A percentile compares a stretch with the other conserved stretches of the same genome.
These are phyloP conservation scores for Phalacrocorax aristotelis DNA, from an alignment of 2,113 vertebrate genomes.

Conservation along the genomic window DNA sequence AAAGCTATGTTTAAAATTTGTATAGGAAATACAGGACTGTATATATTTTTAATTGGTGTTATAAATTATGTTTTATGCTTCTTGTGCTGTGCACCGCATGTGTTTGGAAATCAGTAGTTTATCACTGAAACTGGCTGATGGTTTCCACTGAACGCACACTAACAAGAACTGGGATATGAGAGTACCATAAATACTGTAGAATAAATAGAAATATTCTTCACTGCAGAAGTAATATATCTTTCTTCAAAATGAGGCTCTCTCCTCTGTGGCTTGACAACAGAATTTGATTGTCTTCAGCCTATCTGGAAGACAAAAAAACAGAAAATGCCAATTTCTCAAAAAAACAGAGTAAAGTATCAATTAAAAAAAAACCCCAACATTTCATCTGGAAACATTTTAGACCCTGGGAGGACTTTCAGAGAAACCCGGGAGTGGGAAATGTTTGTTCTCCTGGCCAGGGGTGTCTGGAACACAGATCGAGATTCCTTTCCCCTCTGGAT, in stretches of 20 bases:
- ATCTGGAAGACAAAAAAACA: background rate
- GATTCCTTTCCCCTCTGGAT: background rate
- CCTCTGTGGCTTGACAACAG: background rate
- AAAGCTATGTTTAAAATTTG: background rate
- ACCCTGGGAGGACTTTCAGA: background rate
- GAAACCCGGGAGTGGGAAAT: background rate
- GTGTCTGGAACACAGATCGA: background rate
- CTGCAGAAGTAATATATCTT: conserved; percentile 7
- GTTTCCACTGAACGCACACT: conserved; percentile 9
- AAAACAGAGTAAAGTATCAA: background rate
- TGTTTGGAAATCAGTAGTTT: background rate
- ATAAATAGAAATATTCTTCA: conserved; percentile 4
- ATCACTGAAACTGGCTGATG: background rate
- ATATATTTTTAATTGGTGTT: conserved; percentile 52
- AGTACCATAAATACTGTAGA: conserved; percentile 3
- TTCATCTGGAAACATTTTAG: background rate
- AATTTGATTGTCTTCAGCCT: conserved; percentile 13
- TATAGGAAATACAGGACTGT: background rate
- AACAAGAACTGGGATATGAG: conserved; percentile 7
- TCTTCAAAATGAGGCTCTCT: conserved; percentile 1
- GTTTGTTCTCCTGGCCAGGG: background rate
- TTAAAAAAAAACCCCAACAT: background rate
- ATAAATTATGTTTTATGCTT: background rate
- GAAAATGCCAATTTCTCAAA: background rate
- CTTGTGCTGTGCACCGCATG: background rate